phyloP scores from a whole-genome alignment of 2,888 invertebrate species.

The Coleophora flavipennella region DNA sequence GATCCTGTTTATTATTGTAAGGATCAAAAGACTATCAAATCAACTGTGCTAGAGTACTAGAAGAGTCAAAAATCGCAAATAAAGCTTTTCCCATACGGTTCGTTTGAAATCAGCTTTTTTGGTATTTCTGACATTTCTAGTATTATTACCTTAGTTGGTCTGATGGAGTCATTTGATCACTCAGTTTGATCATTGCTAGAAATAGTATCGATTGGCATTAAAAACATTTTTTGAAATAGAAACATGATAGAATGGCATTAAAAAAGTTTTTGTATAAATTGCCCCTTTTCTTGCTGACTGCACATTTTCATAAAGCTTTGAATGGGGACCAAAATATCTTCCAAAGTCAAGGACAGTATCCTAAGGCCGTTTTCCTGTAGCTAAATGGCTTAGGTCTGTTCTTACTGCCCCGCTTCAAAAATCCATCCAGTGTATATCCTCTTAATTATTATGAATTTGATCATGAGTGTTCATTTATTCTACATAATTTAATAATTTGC shows the following conservation, averaged over 20 bases:
- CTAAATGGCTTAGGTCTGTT: not conserved
- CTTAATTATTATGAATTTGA: not conserved
- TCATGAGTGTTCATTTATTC: not conserved
- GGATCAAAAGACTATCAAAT: not conserved
- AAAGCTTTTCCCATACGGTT: not conserved
- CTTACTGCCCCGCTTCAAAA: not conserved
- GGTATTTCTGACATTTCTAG: too few relatives aligned
- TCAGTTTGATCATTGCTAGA: not conserved
- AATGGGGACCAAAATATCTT: not conserved
- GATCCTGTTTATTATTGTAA: not conserved
- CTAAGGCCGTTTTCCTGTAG: too few relatives aligned
- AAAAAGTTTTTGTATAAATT: too few relatives aligned
- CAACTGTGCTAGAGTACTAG: not conserved
- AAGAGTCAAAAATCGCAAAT: not conserved
- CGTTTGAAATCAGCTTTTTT: not conserved
- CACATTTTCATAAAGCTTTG: not conserved
- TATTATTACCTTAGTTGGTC: not conserved
- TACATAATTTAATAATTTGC: not conserved
- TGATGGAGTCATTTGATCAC: not conserved
- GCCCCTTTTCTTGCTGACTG: too few relatives aligned
- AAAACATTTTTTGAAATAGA: not conserved
- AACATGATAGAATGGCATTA: not conserved
- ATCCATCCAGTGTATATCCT: not conserved
- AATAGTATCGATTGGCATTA: too few relatives aligned
- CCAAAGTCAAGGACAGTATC: too few relatives aligned